Conservation (phyloP, 2,888 invertebrate genomes). For the Apamea anceps region DNA sequence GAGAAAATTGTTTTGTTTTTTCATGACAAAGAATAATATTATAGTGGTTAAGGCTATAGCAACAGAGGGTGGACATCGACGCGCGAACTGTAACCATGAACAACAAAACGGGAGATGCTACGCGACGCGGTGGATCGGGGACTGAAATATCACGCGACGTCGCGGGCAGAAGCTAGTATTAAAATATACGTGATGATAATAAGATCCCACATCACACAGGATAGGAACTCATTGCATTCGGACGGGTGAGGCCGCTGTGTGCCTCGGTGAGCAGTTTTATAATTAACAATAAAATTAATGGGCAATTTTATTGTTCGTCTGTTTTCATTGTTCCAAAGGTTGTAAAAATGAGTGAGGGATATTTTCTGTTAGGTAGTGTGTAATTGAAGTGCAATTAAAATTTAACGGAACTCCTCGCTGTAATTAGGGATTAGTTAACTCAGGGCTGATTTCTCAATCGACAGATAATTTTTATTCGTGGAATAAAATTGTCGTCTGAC, state of each 20-base stretch:
- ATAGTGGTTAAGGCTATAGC: background rate
- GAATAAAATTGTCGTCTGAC: too few relatives aligned
- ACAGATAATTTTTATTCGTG: too few relatives aligned
- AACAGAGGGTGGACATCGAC: background rate
- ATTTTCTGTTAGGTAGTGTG: background rate
- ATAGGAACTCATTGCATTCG: constrained; percentile 25
- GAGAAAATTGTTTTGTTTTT: too few relatives aligned
- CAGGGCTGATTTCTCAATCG: too few relatives aligned
- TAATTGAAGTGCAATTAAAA: background rate
- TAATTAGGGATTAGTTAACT: background rate
- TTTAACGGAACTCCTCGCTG: background rate
- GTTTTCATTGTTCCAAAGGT: constrained; percentile 26
- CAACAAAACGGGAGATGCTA: background rate
- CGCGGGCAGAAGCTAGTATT: background rate
- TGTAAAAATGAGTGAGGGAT: constrained; percentile 10
- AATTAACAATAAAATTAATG: constrained; percentile 56
- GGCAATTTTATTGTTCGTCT: constrained; percentile 41
- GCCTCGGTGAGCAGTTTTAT: constrained; percentile 42
- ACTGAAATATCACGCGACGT: background rate
- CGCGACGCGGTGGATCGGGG: background rate
- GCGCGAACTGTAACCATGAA: background rate
- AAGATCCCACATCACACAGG: background rate
- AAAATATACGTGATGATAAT: background rate
- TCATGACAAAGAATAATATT: background rate
- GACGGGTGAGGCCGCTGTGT: background rate